phyloP scores from a whole-genome alignment of 2,888 invertebrate species.

The Odontocolon sp. region DNA sequence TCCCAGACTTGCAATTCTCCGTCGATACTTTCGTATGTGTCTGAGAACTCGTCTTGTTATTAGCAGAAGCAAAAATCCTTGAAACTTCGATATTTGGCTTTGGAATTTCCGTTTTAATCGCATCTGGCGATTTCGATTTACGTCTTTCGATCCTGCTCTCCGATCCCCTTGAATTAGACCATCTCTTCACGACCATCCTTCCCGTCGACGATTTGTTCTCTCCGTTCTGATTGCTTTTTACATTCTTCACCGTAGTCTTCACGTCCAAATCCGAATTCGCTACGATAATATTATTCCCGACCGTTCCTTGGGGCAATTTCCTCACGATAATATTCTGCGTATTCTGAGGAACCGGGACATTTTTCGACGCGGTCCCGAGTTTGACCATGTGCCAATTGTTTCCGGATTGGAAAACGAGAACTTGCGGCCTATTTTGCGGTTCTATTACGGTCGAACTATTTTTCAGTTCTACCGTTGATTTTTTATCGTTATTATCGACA shows the following conservation, averaged over 20 bases:
- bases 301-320: not conserved
- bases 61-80: constrained; percentile 16
- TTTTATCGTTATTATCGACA: too few species aligned
- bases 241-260: too few species aligned
- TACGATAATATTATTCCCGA: not conserved
- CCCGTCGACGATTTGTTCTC: not conserved
- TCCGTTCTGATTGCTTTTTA: not conserved
- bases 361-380: not conserved
- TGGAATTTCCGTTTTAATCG: not conserved
- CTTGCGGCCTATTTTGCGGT: constrained; percentile 9
- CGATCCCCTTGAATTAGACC: not conserved
- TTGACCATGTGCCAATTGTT: constrained; percentile 47
- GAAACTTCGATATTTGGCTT: constrained; percentile 43
- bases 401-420: constrained; percentile 44
- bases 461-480: not conserved
- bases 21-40: not conserved
- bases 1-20: not conserved
- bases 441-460: constrained; percentile 11
- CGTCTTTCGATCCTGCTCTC: not conserved
- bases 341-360: not conserved
- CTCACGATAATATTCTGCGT: not conserved
- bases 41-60: not conserved
- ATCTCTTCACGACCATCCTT: not conserved
- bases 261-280: too few species aligned
- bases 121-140: not conserved